Percentiles rank a stretch among this genome's conserved stretches.
phyloP scores from a whole-genome alignment of 2,888 invertebrate species.

The Apotomis betuletana region DNA sequence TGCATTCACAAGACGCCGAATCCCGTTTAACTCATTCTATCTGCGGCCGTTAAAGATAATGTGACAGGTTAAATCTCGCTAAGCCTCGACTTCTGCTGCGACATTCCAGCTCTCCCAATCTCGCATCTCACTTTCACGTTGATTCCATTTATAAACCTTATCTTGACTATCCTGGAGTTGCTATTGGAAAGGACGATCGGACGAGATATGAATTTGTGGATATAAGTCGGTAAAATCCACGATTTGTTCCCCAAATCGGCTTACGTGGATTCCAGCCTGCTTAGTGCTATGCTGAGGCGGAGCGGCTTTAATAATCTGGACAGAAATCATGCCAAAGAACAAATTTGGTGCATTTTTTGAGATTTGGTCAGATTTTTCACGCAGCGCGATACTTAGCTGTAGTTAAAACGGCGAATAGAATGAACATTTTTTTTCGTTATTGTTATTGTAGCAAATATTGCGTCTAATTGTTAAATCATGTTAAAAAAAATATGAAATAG shows the following conservation, averaged over 20 bases:
- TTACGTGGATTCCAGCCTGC: constrained; percentile 35
- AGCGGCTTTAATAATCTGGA: constrained; percentile 24
- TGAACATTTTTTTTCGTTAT: too few relatives aligned
- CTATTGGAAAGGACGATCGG: neutral
- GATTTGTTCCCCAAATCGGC: constrained; percentile 40
- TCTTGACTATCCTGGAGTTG: neutral
- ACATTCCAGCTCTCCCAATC: neutral
- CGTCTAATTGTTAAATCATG: too few relatives aligned
- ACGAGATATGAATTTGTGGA: neutral
- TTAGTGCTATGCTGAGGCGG: constrained; percentile 30
- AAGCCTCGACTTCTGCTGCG: constrained; percentile 29
- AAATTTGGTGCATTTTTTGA: constrained; percentile 3
- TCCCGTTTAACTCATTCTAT: constrained; percentile 28
- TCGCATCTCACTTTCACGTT: neutral
- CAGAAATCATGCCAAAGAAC: neutral
- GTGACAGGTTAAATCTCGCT: constrained; percentile 34
- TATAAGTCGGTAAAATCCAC: constrained; percentile 17
- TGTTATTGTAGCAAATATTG: too few relatives aligned
- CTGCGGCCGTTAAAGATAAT: constrained; percentile 36
- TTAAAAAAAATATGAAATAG: too few relatives aligned
- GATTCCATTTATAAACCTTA: neutral
- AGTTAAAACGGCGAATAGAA: too few relatives aligned
- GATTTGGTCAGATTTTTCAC: too few relatives aligned
- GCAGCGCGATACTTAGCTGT: too few relatives aligned
- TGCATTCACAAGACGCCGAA: constrained; percentile 15